Base-by-base conservation (phyloP, 2,113 vertebrate species). In the Trichechus manatus region DNA sequence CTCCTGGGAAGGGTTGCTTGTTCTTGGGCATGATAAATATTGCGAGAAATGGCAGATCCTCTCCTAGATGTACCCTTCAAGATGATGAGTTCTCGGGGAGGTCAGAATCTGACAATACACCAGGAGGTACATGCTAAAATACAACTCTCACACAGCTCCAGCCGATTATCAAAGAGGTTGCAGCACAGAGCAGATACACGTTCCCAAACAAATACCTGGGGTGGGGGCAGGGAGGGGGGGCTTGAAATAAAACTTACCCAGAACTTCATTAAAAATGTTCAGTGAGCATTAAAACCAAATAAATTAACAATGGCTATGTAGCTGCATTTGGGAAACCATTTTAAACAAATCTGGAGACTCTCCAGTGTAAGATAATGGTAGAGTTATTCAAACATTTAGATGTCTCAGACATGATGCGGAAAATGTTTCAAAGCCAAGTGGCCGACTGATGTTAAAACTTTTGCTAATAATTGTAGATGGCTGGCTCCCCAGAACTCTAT, bases 1-100 rank as follows among this genome's bases (percentile, higher is more conserved):
- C 95, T 25, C 79, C 66, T 44, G 79, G 97, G 97, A 97, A 87
- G 90, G 84, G 68, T 39, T 17, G 33, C 78, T 44, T 93, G 91
- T 77, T 88, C 72, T 75, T 97, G 92, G 81, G 68, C n/a, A 7
- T 59, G 93, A 93, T 78, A 92, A 93, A 95, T 23, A 82, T 84
- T 50, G 61, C 59, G 81, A 95, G 75, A 89, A 91, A 86, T 39
- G 92, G 95, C 85, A 95, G 87, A 61, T 87, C 29, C 27, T 80
- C 92, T 91, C 89, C 70, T 85, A 84, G 89, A 95, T 42, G 63
- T 85, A 79, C 92, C 84, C 87, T 97, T 97, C 36, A 77, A 2
- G 81, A 79, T 22, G 64, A 84, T 9, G 70, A 72, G 87, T 61
- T 95, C 93, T 81, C 42, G 87, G 29, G 63, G 83, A 89, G 74